phyloP scores from a whole-genome alignment of 2,888 invertebrate species.

The Scaptomyza flava region DNA sequence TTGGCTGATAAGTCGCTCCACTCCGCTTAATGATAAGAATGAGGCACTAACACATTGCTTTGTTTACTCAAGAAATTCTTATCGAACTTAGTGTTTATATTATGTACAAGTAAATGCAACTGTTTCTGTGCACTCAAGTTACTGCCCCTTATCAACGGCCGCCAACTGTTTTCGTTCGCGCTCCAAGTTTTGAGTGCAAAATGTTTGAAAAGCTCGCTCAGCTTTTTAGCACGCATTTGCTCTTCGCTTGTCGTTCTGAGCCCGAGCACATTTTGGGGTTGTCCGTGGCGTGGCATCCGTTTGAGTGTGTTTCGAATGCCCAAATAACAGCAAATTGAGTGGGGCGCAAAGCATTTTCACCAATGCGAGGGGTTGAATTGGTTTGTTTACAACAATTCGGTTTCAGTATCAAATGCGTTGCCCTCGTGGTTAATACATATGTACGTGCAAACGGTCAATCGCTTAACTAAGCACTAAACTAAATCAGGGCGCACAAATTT shows the following conservation, averaged over 20 bases:
- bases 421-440: constrained; percentile 68
- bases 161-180: constrained; percentile 63
- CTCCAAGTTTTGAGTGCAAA: constrained; percentile 41
- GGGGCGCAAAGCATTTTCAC: constrained; percentile 55
- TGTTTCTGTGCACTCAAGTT: constrained; percentile 14
- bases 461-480: constrained; percentile 15
- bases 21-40: constrained; percentile 20
- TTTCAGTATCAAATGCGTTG: constrained; percentile 76
- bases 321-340: constrained; percentile 66
- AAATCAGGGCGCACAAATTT: constrained; percentile 41
- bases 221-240: constrained; percentile 18
- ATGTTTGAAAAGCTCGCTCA: constrained; percentile 62
- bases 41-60: not conserved
- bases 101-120: constrained; percentile 10
- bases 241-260: constrained; percentile 23
- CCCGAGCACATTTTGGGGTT: constrained; percentile 62
- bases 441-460: constrained; percentile 62
- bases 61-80: constrained; percentile 27
- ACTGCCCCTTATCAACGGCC: constrained; percentile 52
- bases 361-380: constrained; percentile 79
- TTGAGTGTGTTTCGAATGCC: constrained; percentile 69
- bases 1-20: constrained; percentile 10
- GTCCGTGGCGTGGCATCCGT: constrained; percentile 45
- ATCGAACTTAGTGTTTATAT: constrained; percentile 31
- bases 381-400: constrained; percentile 79